Percentiles rank a stretch among this genome's conserved stretches.
These are phyloP conservation scores for Pipistrellus pipistrellus DNA, from an alignment of 2,797 vertebrate genomes.

Conservation along the genomic window DNA sequence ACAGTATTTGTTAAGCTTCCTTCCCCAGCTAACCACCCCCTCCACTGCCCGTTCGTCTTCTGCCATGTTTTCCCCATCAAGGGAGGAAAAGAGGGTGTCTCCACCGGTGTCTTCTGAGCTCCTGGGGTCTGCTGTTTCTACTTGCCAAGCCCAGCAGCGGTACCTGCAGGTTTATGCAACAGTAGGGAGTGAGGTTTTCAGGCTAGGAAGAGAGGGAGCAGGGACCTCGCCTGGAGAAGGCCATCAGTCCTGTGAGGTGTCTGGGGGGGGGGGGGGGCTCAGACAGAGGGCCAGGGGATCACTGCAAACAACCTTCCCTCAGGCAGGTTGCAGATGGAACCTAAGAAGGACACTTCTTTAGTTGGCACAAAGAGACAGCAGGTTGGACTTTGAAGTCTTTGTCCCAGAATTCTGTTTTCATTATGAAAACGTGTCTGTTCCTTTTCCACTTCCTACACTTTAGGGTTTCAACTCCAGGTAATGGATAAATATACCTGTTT, in stretches of 20 bases:
- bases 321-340: not conserved
- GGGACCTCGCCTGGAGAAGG: not conserved
- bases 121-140: not conserved
- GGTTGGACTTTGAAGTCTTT: not conserved
- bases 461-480: not conserved
- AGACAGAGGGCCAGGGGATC: not conserved
- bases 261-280: not conserved
- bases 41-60: not conserved
- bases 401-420: constrained; percentile 20
- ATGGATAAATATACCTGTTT: not conserved
- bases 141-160: not conserved
- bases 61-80: not conserved
- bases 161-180: not conserved
- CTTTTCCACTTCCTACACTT: not conserved
- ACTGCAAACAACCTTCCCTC: not conserved
- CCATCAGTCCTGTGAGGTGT: not conserved
- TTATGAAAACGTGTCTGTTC: constrained; percentile 16
- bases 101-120: not conserved
- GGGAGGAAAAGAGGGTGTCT: not conserved
- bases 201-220: not conserved
- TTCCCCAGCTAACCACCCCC: not conserved
- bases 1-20: not conserved
- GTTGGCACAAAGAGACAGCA: not conserved
- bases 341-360: not conserved
- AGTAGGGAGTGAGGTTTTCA: not conserved